Percentiles rank a stretch among this genome's conserved stretches.
Evolutionary conservation across 2,888 invertebrate species (phyloP).

Genomic region (Acronicta leporina): DNA sequence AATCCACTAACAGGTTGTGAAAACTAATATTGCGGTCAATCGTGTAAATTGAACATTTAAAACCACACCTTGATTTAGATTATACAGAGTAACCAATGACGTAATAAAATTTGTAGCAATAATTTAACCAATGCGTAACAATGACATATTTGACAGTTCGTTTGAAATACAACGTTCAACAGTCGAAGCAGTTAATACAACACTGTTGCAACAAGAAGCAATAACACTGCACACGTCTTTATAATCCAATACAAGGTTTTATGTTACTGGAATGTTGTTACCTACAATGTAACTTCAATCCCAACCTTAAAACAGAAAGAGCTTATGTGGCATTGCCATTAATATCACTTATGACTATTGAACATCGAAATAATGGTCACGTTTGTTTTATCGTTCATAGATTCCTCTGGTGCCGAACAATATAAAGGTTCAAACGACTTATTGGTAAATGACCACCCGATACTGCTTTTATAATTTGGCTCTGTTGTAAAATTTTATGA

Average conservation of each 20-base stretch:
- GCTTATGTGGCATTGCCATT: not conserved
- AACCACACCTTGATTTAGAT: slow-evolving; percentile 4
- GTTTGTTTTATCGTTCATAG: slow-evolving; percentile 42
- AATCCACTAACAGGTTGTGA: no score
- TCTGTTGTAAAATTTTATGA: slow-evolving; percentile 14
- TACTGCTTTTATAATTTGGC: slow-evolving; percentile 5
- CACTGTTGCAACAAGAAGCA: slow-evolving; percentile 53
- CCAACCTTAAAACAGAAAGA: not conserved
- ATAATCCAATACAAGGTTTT: slow-evolving; percentile 56
- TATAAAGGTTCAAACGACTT: not conserved
- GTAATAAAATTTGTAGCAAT: slow-evolving; percentile 28
- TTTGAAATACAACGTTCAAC: slow-evolving; percentile 42
- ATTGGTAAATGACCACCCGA: slow-evolving; percentile 6
- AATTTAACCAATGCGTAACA: slow-evolving; percentile 37
- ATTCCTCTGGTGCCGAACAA: slow-evolving; percentile 19
- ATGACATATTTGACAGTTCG: slow-evolving; percentile 52
- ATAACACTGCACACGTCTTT: slow-evolving; percentile 55
- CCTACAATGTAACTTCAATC: slow-evolving; percentile 51
- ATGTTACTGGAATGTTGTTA: slow-evolving; percentile 49
- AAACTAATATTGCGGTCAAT: no score
- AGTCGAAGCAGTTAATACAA: slow-evolving; percentile 45
- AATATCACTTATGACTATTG: not conserved
- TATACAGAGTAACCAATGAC: slow-evolving; percentile 13
- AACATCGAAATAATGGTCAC: slow-evolving; percentile 34
- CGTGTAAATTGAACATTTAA: not conserved